These are phyloP conservation scores for Mercenaria mercenaria DNA, from an alignment of 1,140 invertebrate genomes.

Conservation along the genomic window DNA sequence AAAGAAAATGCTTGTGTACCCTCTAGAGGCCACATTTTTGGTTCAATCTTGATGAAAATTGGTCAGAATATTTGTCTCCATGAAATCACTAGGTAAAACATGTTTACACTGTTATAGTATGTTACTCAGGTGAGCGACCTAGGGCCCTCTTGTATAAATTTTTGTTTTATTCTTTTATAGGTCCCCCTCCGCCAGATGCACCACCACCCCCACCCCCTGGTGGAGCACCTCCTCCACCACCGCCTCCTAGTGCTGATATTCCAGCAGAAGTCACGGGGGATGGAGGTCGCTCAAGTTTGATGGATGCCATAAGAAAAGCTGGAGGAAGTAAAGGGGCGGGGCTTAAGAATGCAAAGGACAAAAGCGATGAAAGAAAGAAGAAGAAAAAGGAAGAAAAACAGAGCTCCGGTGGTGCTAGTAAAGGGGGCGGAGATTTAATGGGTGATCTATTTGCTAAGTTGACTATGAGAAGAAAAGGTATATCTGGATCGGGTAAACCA, in stretches of 20 bases:
- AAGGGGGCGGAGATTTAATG: slow-evolving; percentile 91
- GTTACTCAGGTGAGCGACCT: too few relatives aligned
- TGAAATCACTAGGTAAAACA: too few relatives aligned
- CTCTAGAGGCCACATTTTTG: too few relatives aligned
- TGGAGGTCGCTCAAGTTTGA: slow-evolving; percentile 91
- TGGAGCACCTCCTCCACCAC: slow-evolving; percentile 69
- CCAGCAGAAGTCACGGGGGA: slow-evolving; percentile 67
- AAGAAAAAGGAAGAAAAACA: slow-evolving; percentile 84
- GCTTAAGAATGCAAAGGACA: slow-evolving; percentile 88
- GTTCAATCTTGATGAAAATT: too few relatives aligned
- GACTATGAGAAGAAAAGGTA: slow-evolving; percentile 93
- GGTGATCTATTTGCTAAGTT: slow-evolving; percentile 95
- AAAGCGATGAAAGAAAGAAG: slow-evolving; percentile 87
- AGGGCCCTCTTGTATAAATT: too few relatives aligned
- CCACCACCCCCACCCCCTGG: slow-evolving; percentile 73
- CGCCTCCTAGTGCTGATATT: slow-evolving; percentile 33
- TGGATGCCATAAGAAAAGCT: slow-evolving; percentile 96
- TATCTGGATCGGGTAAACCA: slow-evolving; percentile 91
- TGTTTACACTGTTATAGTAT: too few relatives aligned
- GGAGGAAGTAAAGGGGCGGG: slow-evolving; percentile 93
- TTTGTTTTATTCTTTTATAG: too few relatives aligned
- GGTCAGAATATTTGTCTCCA: too few relatives aligned
- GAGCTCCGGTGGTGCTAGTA: slow-evolving; percentile 84
- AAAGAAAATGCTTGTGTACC: too few relatives aligned
- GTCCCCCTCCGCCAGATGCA: slow-evolving; percentile 62